Conservation (phyloP, 2,888 invertebrate genomes). For the Celastrina argiolus region DNA sequence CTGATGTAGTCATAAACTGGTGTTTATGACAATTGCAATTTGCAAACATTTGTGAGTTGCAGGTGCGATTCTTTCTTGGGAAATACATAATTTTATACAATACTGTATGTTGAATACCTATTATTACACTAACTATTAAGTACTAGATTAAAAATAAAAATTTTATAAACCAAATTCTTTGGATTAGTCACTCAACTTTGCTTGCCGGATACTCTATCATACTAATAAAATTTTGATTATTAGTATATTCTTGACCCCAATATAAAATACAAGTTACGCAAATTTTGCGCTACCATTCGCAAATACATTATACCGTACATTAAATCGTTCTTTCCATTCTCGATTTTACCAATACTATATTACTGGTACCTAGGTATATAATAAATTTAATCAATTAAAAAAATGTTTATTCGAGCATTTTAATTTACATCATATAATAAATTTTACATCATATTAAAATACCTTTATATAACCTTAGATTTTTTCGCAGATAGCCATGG, state of each 20-base stretch:
- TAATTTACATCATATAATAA: no score
- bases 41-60: neutral
- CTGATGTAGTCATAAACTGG: neutral
- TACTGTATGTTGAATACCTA: no score
- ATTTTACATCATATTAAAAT: no score
- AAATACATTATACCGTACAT: constrained; percentile 6
- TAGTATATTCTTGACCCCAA: constrained; percentile 14
- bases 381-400: no score
- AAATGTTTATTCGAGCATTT: no score
- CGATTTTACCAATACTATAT: neutral
- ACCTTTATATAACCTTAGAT: neutral
- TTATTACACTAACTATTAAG: no score
- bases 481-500: constrained; percentile 65
- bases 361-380: no score
- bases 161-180: neutral
- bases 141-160: no score
- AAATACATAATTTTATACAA: no score
- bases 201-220: neutral
- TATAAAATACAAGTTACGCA: constrained; percentile 14
- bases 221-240: neutral
- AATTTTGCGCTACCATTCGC: constrained; percentile 3
- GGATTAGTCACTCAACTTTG: neutral
- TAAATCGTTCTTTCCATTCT: neutral
- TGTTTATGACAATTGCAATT: constrained; percentile 1
- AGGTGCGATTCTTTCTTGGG: no score